Evolutionary conservation across 2,888 invertebrate species (phyloP).

Genomic region (Parapristionchus giblindavisi): DNA sequence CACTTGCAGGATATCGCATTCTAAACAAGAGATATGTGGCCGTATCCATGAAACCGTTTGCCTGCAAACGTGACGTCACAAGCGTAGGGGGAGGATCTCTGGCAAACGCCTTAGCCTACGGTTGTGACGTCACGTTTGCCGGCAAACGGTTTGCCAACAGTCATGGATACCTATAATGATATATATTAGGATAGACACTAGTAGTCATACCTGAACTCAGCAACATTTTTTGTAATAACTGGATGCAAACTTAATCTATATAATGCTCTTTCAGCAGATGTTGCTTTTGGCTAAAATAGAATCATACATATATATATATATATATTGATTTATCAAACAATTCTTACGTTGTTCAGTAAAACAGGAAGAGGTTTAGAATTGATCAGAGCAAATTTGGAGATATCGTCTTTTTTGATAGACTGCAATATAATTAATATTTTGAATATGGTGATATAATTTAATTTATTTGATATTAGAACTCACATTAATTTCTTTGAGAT

Average conservation of each 20-base stretch:
- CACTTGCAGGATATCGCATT: slow-evolving; percentile 18
- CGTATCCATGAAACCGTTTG: no score
- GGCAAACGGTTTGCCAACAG: no score
- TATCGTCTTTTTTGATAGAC: slow-evolving; percentile 12
- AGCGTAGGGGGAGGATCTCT: no score
- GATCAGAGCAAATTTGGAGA: slow-evolving; percentile 20
- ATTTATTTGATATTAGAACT: background rate
- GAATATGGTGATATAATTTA: background rate
- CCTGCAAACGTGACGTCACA: no score
- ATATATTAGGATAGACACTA: background rate
- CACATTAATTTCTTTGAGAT: background rate
- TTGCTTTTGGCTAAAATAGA: background rate
- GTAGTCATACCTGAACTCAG: slow-evolving; percentile 11
- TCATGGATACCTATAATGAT: no score
- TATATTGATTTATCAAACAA: background rate
- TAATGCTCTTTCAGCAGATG: background rate
- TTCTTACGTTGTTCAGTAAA: slow-evolving; percentile 27
- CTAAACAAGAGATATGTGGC: background rate
- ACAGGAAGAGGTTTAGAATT: background rate
- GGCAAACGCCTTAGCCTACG: background rate
- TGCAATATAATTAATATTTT: background rate
- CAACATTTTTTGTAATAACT: background rate
- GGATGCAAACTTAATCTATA: slow-evolving; percentile 1
- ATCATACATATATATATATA: background rate
- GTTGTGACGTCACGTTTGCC: no score